Conservation (phyloP, 1,140 invertebrate species). For the Drosophila ogumai region DNA sequence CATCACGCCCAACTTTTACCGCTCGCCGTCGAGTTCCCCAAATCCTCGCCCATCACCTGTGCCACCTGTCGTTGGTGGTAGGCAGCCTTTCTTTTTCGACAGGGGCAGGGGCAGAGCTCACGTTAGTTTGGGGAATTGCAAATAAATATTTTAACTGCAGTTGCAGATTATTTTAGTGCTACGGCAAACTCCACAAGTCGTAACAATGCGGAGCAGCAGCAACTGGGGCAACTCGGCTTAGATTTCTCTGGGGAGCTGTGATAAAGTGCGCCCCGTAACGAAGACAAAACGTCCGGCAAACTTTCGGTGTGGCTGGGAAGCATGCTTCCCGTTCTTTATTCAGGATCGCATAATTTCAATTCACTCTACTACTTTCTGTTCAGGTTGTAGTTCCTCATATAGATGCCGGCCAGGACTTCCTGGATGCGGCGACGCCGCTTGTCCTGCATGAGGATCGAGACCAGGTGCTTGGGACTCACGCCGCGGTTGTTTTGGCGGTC, state of each 20-base stretch:
- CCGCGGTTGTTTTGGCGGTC: slow-evolving; percentile 58
- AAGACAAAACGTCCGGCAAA: slow-evolving; percentile 58
- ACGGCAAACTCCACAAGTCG: slow-evolving; percentile 48
- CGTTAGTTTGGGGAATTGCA: slow-evolving; percentile 81
- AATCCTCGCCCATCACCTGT: slow-evolving; percentile 12
- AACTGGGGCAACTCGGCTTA: slow-evolving; percentile 61
- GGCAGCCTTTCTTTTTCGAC: slow-evolving; percentile 4
- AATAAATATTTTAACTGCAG: slow-evolving; percentile 84
- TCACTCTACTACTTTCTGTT: slow-evolving; percentile 62
- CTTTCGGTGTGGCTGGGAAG: slow-evolving; percentile 28
- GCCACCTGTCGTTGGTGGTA: slow-evolving; percentile 20
- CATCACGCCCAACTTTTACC: slow-evolving; percentile 54
- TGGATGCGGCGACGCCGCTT: slow-evolving; percentile 67
- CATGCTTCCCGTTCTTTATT: slow-evolving; percentile 40
- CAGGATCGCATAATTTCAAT: slow-evolving; percentile 65
- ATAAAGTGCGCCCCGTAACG: slow-evolving; percentile 68
- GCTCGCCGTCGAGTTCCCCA: slow-evolving; percentile 5
- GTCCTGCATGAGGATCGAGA: slow-evolving; percentile 61
- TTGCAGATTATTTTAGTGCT: slow-evolving; percentile 81
- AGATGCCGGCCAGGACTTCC: slow-evolving; percentile 67
- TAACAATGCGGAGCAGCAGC: slow-evolving; percentile 44
- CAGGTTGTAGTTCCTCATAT: slow-evolving; percentile 65
- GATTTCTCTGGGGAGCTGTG: slow-evolving; percentile 73
- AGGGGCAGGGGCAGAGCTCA: slow-evolving; percentile 32
- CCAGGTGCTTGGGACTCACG: slow-evolving; percentile 51